Evolutionary conservation across 2,113 vertebrate species (phyloP).

Genomic region (Corydoras sp.): DNA sequence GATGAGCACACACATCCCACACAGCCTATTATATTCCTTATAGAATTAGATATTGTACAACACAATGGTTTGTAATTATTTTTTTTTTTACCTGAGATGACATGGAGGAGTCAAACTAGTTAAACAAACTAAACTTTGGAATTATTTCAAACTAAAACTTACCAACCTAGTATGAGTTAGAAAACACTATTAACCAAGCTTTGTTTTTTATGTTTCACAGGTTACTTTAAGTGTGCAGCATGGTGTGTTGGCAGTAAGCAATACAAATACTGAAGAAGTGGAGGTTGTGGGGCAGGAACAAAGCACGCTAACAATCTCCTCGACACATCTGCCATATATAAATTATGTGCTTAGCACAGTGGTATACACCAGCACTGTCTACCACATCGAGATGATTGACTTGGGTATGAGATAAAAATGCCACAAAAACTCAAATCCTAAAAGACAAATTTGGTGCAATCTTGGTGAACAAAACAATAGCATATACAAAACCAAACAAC

Average conservation of each 20-base stretch:
- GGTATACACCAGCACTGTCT: slow-evolving; percentile 61
- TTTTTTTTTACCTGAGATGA: too few relatives aligned
- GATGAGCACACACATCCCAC: too few relatives aligned
- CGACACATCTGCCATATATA: slow-evolving; percentile 41
- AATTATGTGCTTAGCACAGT: slow-evolving; percentile 55
- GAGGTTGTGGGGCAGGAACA: slow-evolving; percentile 50
- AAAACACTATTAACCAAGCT: background rate
- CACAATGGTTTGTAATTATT: too few relatives aligned
- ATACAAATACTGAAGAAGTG: slow-evolving; percentile 23
- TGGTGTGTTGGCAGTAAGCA: slow-evolving; percentile 51
- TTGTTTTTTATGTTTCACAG: slow-evolving; percentile 33
- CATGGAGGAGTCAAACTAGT: too few relatives aligned
- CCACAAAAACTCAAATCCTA: background rate
- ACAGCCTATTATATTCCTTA: too few relatives aligned
- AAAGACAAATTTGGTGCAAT: background rate
- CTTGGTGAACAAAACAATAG: too few relatives aligned
- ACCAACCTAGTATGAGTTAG: too few relatives aligned
- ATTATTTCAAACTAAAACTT: too few relatives aligned
- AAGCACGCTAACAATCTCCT: slow-evolving; percentile 50
- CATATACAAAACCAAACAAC: too few relatives aligned
- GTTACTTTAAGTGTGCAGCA: slow-evolving; percentile 53
- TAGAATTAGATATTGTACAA: too few relatives aligned
- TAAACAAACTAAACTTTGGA: too few relatives aligned
- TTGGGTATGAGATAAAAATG: slow-evolving; percentile 46
- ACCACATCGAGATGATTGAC: slow-evolving; percentile 54